Conservation (phyloP, 2,113 vertebrate species). For the Oryzias celebensis region DNA sequence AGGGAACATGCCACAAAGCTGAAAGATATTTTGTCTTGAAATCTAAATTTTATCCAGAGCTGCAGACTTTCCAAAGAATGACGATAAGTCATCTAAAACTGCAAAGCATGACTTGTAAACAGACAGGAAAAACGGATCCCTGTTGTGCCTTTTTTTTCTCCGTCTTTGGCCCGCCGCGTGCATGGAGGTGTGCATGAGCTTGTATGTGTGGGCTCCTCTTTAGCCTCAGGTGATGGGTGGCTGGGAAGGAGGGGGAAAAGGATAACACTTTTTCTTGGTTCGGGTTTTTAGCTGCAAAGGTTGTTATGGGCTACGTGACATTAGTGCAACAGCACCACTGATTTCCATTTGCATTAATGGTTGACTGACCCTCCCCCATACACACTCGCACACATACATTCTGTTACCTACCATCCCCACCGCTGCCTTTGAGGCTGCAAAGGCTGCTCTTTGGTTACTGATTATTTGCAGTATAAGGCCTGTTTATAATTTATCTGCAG, state of each 20-base stretch:
- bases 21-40: not conserved
- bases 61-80: constrained; percentile 4
- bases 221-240: constrained; percentile 37
- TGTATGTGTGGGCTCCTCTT: constrained; percentile 11
- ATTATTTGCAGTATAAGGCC: constrained; percentile 52
- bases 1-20: no score
- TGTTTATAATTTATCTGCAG: constrained; percentile 48
- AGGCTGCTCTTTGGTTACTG: constrained; percentile 51
- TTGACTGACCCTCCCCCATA: constrained; percentile 19
- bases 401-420: constrained; percentile 27
- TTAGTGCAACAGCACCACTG: constrained; percentile 42
- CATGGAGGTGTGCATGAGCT: constrained; percentile 1
- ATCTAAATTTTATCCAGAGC: not conserved
- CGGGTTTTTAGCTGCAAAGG: constrained; percentile 64
- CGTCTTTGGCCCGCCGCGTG: constrained; percentile 1
- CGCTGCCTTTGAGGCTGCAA: constrained; percentile 16
- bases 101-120: not conserved
- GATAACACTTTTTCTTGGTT: constrained; percentile 50
- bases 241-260: constrained; percentile 35
- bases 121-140: not conserved
- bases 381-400: constrained; percentile 7
- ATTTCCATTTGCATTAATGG: constrained; percentile 50
- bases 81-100: constrained; percentile 7
- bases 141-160: not conserved
- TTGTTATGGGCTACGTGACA: constrained; percentile 66